Base-by-base conservation (phyloP, 2,113 vertebrate species). In the Cairina moschata region DNA sequence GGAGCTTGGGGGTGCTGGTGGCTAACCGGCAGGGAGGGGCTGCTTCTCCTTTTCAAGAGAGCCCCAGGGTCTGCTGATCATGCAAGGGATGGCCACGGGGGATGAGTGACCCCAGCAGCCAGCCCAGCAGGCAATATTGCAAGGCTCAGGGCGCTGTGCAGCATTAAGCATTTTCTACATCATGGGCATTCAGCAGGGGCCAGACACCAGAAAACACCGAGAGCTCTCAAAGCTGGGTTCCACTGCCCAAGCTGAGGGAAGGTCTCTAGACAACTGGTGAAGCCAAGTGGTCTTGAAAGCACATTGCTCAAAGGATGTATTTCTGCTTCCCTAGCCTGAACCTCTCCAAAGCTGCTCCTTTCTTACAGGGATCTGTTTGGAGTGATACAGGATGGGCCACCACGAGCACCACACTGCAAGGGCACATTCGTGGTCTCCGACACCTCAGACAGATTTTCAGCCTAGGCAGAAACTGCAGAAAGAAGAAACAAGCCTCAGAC, bases 341-440 rank as follows among this genome's bases (percentile, higher is more conserved):
- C 16, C 58, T 36, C 34, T 18, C 16, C 1, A 3, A 18, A 88
- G 48, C 56, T 86, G 40, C 4, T 90, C 17, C 54, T 48, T 86
- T 84, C 40, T 38, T 26, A 67, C 11, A 1, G 20, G 4, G 32
- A 13, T 92, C 42, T n/a, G 2, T 55, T 88, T 34, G 26, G 48
- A 68, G 18, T 17, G 25, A 36, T 8, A 23, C 16, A 71, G 48
- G 14, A 34, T 5, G 6, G 54, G 31, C 44, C 54, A 79, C 13
- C 56, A 69, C 0, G 1, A 78, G 62, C 21, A 75, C 8, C 32
- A 60, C 7, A 48, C 12, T 40, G 16, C 1, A 3, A 82, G 20
- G 13, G 42, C 32, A 82, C 5, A 6, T 1, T 2, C 12, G 4
- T 0, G 0, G 18, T 48, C 28, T 46, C 40, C 40, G 40, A 75